These are phyloP conservation scores for Leucophenga maculata DNA, from an alignment of 2,888 invertebrate species.

Conservation along the genomic window DNA sequence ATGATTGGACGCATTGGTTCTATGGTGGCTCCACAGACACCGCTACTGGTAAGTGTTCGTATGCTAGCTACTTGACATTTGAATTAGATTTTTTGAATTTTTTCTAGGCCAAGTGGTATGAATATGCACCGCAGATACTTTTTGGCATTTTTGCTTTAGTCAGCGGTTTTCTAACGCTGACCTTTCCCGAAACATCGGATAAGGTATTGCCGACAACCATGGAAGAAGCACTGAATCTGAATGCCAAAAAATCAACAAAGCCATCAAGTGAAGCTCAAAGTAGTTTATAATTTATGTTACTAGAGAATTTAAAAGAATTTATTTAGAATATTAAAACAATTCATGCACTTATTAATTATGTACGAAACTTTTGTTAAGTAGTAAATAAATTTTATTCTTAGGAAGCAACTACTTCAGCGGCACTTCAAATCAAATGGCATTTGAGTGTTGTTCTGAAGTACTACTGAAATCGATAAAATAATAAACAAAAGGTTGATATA, in stretches of 20 bases:
- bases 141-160: slow-evolving; percentile 76
- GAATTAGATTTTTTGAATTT: not conserved
- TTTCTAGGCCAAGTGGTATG: slow-evolving; percentile 69
- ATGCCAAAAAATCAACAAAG: slow-evolving; percentile 15
- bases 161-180: slow-evolving; percentile 75
- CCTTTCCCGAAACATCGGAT: slow-evolving; percentile 78
- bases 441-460: too few species aligned
- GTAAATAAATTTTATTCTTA: too few species aligned
- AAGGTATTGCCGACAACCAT: slow-evolving; percentile 77
- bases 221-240: slow-evolving; percentile 73
- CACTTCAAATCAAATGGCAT: too few species aligned
- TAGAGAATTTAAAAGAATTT: too few species aligned
- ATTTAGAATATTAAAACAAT: too few species aligned
- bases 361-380: too few species aligned
- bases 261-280: too few species aligned
- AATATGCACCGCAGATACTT: slow-evolving; percentile 75
- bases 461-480: too few species aligned
- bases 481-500: too few species aligned
- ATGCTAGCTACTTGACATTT: not conserved
- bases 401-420: too few species aligned
- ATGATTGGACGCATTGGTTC: slow-evolving; percentile 81
- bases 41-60: slow-evolving; percentile 72
- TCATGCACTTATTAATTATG: too few species aligned
- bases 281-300: too few species aligned
- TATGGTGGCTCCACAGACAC: slow-evolving; percentile 81